Base-by-base conservation (phyloP, 2,797 vertebrate genomes). In the Mycteria americana region DNA sequence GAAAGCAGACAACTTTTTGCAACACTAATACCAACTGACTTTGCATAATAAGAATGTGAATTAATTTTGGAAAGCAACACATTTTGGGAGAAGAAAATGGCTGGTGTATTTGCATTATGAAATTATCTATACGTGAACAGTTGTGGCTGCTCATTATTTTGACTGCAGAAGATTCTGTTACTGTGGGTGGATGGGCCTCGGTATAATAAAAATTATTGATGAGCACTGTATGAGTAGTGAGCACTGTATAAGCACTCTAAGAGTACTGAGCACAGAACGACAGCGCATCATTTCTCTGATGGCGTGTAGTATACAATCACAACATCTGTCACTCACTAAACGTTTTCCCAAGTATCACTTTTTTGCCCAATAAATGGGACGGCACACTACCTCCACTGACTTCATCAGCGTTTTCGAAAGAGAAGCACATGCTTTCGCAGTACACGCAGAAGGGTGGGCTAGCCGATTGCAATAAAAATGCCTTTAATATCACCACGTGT, bases 1-100 rank as follows among this genome's bases (percentile, higher is more conserved):
- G 75, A 90, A 59, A 97, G 86, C 68, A 97, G 87, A 82, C 64
- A 88, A 75, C 41, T 35, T 77, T n/a, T 88, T 83, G 76, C 31
- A 72, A 25, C 21, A 18, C 18, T 81, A 57, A 57, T 83, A 60
- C 92, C 88, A 51, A 88, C 92, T 48, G 78, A 88, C 78, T 96
- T 94, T 72, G 70, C 83, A 91, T 82, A 70, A 84, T 39, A 94
- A 82, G 48, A 83, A 65, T 27, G n/a, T 46, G 54, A 75, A 80
- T 93, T 92, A 75, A 76, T 93, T 93, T 87, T 83, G 41, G 67
- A 87, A 75, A 79, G 57, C 69, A 22, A 30, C 54, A 48, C 6
- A 3, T 95, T 95, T 59, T 78, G 65, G 70, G 93, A 88, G 88
- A 73, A 89, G 86, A 64, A 75, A 83, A 23, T 7, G 57, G 30